phyloP scores from a whole-genome alignment of 2,888 invertebrate species.

The Diabrotica balteata region DNA sequence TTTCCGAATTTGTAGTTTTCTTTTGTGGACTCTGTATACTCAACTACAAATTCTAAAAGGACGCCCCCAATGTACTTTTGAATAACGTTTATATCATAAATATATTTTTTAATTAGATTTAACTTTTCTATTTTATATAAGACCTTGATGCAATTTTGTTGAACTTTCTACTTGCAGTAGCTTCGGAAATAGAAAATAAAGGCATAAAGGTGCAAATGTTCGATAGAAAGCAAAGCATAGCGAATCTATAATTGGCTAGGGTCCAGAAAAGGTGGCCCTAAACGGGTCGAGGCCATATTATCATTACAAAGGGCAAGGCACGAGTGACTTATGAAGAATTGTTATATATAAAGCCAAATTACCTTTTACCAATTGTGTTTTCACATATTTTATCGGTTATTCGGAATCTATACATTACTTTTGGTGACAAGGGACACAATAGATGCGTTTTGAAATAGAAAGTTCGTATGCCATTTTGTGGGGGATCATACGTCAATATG shows the following conservation, averaged over 20 bases:
- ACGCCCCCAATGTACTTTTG: too few species aligned
- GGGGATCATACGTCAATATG: conserved; percentile 13
- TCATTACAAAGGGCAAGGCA: conserved; percentile 34
- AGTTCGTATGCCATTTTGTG: conserved; percentile 20
- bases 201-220: conserved; percentile 29
- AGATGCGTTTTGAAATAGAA: conserved; percentile 16
- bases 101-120: too few species aligned
- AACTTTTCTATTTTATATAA: too few species aligned
- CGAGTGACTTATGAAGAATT: conserved; percentile 35
- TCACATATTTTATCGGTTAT: conserved; percentile 25
- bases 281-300: conserved; percentile 28
- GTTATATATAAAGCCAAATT: conserved; percentile 34
- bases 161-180: conserved; percentile 20
- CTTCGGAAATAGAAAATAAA: conserved; percentile 22
- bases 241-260: conserved; percentile 31
- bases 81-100: too few species aligned
- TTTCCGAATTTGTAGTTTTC: too few species aligned
- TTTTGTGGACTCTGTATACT: too few species aligned
- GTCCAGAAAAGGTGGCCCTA: conserved; percentile 30
- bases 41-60: too few species aligned
- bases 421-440: conserved; percentile 30
- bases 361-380: conserved; percentile 32
- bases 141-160: neutral
- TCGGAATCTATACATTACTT: conserved; percentile 29
- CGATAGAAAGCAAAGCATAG: conserved; percentile 27